phyloP scores from a whole-genome alignment of 2,888 invertebrate species.

The Masnerella sp. region DNA sequence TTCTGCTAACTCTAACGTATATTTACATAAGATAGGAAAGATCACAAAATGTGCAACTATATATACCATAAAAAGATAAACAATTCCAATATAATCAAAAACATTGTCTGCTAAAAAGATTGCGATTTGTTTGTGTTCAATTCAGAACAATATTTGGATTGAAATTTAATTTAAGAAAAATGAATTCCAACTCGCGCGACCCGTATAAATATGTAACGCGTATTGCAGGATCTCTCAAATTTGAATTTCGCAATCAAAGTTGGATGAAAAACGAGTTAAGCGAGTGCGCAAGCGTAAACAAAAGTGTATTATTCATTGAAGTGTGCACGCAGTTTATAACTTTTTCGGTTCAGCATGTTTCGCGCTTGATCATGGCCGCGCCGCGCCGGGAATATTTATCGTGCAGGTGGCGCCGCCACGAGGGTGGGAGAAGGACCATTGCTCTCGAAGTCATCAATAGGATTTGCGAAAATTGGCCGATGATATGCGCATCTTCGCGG shows the following conservation, averaged over 20 bases:
- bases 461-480: constrained; percentile 16
- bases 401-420: constrained; percentile 39
- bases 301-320: constrained; percentile 50
- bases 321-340: constrained; percentile 33
- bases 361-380: constrained; percentile 19
- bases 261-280: constrained; percentile 40
- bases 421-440: constrained; percentile 62
- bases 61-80: too few relatives aligned
- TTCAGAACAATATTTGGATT: too few relatives aligned
- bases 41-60: neutral
- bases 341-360: constrained; percentile 34
- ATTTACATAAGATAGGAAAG: neutral
- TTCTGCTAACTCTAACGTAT: too few relatives aligned
- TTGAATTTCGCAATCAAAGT: constrained; percentile 54
- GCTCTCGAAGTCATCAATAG: constrained; percentile 57
- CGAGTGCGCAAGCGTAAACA: constrained; percentile 46
- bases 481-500: constrained; percentile 31
- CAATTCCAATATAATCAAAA: too few relatives aligned
- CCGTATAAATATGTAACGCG: constrained; percentile 38
- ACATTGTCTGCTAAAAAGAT: too few relatives aligned
- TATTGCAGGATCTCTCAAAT: constrained; percentile 43
- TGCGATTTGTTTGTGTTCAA: too few relatives aligned
- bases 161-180: too few relatives aligned
- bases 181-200: too few relatives aligned
- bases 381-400: constrained; percentile 55